These are phyloP conservation scores for Aethina tumida DNA, from an alignment of 1,140 invertebrate species.

Conservation along the genomic window DNA sequence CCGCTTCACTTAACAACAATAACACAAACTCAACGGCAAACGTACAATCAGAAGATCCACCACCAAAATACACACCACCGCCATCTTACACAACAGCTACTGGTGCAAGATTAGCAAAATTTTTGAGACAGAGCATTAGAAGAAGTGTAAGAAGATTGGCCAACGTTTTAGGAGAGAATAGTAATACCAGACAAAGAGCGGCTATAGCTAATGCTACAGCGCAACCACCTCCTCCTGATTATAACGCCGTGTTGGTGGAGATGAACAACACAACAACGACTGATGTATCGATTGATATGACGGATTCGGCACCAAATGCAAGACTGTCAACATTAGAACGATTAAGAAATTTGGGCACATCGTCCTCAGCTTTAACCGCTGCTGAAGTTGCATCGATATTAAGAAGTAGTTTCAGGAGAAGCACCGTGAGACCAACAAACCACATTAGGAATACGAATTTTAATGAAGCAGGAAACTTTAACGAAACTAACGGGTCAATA, in stretches of 20 bases:
- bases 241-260: conserved; percentile 48
- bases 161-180: conserved; percentile 39
- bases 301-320: conserved; percentile 6
- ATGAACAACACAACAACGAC: conserved; percentile 34
- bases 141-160: conserved; percentile 63
- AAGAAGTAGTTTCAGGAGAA: conserved; percentile 46
- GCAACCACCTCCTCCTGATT: conserved; percentile 49
- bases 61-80: conserved; percentile 86
- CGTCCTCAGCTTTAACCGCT: conserved; percentile 40
- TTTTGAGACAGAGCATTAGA: conserved; percentile 68
- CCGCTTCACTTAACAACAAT: conserved; percentile 28
- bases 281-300: conserved; percentile 42
- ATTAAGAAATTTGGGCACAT: conserved; percentile 19
- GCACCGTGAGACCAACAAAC: conserved; percentile 24
- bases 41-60: conserved; percentile 60
- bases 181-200: conserved; percentile 6
- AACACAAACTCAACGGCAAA: conserved; percentile 18
- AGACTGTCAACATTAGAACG: conserved; percentile 22
- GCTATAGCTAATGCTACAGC: conserved; percentile 10
- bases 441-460: conserved; percentile 5
- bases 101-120: conserved; percentile 67
- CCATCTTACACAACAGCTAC: conserved; percentile 87
- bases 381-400: conserved; percentile 47
- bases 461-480: conserved; percentile 10
- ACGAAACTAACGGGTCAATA: conserved; percentile 33